These are phyloP conservation scores for Agapetus fuscipes DNA, from an alignment of 2,888 invertebrate genomes.

Conservation along the genomic window DNA sequence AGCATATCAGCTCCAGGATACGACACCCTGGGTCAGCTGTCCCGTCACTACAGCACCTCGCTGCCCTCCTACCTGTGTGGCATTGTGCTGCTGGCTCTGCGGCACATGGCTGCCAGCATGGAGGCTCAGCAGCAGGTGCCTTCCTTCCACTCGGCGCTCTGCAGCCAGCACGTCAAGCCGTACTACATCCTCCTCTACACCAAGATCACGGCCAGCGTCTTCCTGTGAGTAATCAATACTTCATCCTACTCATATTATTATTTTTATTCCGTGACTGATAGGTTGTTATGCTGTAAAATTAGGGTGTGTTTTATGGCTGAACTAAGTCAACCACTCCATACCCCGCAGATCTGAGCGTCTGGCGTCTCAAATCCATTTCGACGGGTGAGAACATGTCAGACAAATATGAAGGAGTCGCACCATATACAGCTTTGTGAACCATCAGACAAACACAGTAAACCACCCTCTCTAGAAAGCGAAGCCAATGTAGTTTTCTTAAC, in stretches of 20 bases:
- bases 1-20: slow-evolving; percentile 50
- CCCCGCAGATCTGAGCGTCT: no score
- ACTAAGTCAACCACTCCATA: no score
- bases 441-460: no score
- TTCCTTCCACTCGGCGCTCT: slow-evolving; percentile 47
- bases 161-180: slow-evolving; percentile 47
- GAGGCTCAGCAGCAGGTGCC: slow-evolving; percentile 32
- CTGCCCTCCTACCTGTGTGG: slow-evolving; percentile 57
- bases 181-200: slow-evolving; percentile 44
- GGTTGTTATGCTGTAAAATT: no score
- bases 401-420: no score
- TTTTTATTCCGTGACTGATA: background rate
- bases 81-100: slow-evolving; percentile 50
- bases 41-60: slow-evolving; percentile 54
- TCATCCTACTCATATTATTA: no score
- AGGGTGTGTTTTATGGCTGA: no score
- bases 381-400: no score
- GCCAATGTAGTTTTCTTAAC: no score
- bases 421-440: no score
- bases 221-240: slow-evolving; percentile 36
- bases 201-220: slow-evolving; percentile 35
- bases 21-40: slow-evolving; percentile 52
- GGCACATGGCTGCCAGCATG: slow-evolving; percentile 23
- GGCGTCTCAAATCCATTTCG: no score
- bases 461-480: no score